Evolutionary conservation across 1,140 invertebrate genomes (phyloP).

Genomic region (Papilio aristodemus): DNA sequence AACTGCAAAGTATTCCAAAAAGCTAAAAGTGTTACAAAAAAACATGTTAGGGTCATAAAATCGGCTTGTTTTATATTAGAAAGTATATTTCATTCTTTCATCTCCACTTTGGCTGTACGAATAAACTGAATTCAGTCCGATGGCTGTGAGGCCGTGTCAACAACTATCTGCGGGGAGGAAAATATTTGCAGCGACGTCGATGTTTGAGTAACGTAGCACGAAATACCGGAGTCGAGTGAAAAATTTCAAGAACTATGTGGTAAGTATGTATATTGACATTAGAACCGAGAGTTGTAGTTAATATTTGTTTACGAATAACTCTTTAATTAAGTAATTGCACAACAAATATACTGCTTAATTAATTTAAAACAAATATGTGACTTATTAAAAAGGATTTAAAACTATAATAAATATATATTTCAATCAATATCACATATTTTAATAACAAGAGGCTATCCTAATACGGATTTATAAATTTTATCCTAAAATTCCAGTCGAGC

Average conservation of each 20-base stretch:
- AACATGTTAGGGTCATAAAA: background rate
- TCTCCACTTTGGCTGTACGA: slow-evolving; percentile 10
- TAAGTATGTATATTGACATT: background rate
- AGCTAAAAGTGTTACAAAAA: no score
- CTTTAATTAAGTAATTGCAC: slow-evolving; percentile 3
- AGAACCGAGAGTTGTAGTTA: background rate
- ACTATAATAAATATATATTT: no score
- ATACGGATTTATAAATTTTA: no score
- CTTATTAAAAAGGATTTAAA: no score
- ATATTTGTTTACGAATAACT: background rate
- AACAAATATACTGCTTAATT: no score
- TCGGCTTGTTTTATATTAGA: background rate
- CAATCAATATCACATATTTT: no score
- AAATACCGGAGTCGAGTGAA: slow-evolving; percentile 22
- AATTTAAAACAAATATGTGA: no score
- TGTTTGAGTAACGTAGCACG: slow-evolving; percentile 44
- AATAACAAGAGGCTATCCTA: no score
- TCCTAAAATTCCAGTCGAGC: background rate
- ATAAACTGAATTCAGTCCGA: slow-evolving; percentile 37
- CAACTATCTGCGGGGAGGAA: slow-evolving; percentile 40
- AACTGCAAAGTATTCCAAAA: no score
- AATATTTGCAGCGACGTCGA: slow-evolving; percentile 39
- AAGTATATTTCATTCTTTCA: background rate
- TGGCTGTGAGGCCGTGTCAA: slow-evolving; percentile 39
- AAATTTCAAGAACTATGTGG: slow-evolving; percentile 23